Percentiles rank a stretch among this genome's conserved stretches.
phyloP scores from a whole-genome alignment of 1,140 invertebrate genomes.

The Zaprionus tsacasi region DNA sequence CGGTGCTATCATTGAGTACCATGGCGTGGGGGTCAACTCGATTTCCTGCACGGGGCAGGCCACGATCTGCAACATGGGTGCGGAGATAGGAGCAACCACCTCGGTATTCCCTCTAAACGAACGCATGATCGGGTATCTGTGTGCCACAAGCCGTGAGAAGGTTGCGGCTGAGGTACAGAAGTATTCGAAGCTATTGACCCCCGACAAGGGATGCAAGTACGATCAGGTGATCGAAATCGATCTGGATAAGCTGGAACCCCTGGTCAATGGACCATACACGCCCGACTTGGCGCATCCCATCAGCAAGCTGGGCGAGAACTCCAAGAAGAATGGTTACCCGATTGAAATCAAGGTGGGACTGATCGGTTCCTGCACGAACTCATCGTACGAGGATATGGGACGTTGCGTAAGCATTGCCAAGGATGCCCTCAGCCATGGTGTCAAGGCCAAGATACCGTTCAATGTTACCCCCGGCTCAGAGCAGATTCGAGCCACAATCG shows the following conservation, averaged over 20 bases:
- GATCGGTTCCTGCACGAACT: conserved; percentile 99
- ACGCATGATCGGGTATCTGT: conserved; percentile 96
- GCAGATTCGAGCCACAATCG: conserved; percentile 99
- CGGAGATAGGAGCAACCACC: conserved; percentile 99
- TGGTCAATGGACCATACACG: conserved; percentile 99
- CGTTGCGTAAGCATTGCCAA: conserved; percentile 97
- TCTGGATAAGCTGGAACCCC: conserved; percentile 94
- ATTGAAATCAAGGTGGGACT: conserved; percentile 97
- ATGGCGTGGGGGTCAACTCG: conserved; percentile 96
- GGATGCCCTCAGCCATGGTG: conserved; percentile 94
- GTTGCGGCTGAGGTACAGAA: conserved; percentile 94
- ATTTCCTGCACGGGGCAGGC: conserved; percentile 99
- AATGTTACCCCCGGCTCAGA: conserved; percentile 99
- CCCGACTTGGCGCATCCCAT: conserved; percentile 99
- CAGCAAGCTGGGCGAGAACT: conserved; percentile 92
- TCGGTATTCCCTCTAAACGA: conserved; percentile 97
- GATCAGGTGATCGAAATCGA: conserved; percentile 93
- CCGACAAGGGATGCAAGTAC: conserved; percentile 94
- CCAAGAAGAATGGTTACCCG: conserved; percentile 97
- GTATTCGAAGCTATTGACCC: conserved; percentile 90
- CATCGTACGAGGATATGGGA: conserved; percentile 99
- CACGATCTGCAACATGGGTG: conserved; percentile 99
- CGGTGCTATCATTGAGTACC: conserved; percentile 99
- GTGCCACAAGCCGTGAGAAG: conserved; percentile 90
- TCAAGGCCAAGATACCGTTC: conserved; percentile 97